These are phyloP conservation scores for Benthosema pterotum DNA, from an alignment of 2,797 vertebrate species.

Conservation along the genomic window DNA sequence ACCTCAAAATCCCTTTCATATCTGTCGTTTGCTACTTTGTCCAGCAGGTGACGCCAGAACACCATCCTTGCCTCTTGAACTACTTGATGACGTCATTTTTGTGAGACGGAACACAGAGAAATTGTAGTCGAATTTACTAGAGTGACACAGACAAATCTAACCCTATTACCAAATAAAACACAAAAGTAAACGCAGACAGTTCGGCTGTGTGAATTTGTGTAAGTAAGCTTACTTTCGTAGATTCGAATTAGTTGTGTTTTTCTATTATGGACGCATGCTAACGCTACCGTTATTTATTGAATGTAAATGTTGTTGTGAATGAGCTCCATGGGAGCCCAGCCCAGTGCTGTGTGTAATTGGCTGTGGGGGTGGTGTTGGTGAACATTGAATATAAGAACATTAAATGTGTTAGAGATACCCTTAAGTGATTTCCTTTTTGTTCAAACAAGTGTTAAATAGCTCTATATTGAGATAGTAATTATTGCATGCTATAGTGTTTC, in stretches of 20 bases:
- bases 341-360: constrained; percentile 19
- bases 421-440: no score
- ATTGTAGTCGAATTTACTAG: constrained; percentile 38
- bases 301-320: constrained; percentile 8
- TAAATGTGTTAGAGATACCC: no score
- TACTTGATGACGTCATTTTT: constrained; percentile 41
- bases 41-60: constrained; percentile 40
- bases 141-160: constrained; percentile 65
- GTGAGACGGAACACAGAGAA: constrained; percentile 57
- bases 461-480: no score
- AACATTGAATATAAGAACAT: no score
- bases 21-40: not conserved
- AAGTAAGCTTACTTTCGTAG: rapidly evolving
- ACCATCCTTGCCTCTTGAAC: no score
- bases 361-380: not conserved
- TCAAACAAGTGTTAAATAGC: no score
- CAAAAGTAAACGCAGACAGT: not conserved
- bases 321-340: constrained; percentile 18
- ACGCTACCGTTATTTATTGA: constrained; percentile 1
- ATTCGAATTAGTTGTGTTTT: not conserved
- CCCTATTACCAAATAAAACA: constrained; percentile 25
- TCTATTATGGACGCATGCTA: not conserved
- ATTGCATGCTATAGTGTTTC: no score
- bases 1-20: rapidly evolving
- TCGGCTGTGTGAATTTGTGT: constrained; percentile 31